Conservation (phyloP, 2,888 invertebrate species). For the Stenodema calcarata region DNA sequence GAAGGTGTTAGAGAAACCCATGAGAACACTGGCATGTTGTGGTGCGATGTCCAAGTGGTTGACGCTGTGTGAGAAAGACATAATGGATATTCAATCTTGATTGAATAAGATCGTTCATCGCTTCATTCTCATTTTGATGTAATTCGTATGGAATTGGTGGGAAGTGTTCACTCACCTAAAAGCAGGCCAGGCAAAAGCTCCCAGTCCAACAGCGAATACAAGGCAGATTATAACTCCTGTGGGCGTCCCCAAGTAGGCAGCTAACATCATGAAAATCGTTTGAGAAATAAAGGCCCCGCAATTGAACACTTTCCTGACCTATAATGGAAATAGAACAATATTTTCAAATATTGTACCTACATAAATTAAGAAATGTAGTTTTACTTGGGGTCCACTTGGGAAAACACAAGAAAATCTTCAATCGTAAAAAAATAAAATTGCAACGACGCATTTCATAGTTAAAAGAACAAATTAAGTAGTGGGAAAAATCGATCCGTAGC, state of each 20-base stretch:
- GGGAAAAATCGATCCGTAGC: no score
- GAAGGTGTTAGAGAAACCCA: constrained; percentile 90
- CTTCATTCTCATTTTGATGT: no score
- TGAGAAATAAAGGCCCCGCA: constrained; percentile 79
- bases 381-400: no score
- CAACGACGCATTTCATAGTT: no score
- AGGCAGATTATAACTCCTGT: constrained; percentile 79
- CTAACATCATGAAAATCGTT: constrained; percentile 84
- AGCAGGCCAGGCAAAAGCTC: constrained; percentile 92
- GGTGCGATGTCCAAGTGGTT: constrained; percentile 89
- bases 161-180: constrained; percentile 71
- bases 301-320: constrained; percentile 73
- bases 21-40: constrained; percentile 86
- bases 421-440: no score
- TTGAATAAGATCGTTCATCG: no score
- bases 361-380: no score
- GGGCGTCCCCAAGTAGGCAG: constrained; percentile 76
- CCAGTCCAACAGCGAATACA: constrained; percentile 86
- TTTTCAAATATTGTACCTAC: no score
- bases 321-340: not conserved
- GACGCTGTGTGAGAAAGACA: constrained; percentile 61
- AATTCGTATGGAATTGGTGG: no score
- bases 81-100: no score
- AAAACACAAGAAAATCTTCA: no score
- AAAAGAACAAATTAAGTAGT: no score